These are phyloP conservation scores for Sciurus carolinensis DNA, from an alignment of 2,797 vertebrate species.

Conservation along the genomic window DNA sequence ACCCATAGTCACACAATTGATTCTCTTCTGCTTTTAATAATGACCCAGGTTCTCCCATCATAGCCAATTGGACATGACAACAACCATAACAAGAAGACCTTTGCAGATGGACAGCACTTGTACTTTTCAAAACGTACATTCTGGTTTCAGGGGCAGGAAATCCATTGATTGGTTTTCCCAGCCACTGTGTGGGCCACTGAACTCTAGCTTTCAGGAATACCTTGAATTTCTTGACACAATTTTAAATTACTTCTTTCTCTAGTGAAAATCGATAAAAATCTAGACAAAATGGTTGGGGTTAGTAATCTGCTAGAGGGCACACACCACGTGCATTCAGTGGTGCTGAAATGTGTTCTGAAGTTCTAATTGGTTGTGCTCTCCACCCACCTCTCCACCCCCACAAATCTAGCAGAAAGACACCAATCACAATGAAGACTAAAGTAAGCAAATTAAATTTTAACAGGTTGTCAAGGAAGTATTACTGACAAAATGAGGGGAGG, in stretches of 20 bases:
- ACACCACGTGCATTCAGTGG: rapidly evolving
- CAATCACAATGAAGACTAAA: neutral
- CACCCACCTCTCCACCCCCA: neutral
- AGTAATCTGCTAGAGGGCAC: neutral
- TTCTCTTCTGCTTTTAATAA: constrained; percentile 66
- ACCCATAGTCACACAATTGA: neutral
- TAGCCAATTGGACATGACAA: constrained; percentile 37
- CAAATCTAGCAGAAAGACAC: neutral
- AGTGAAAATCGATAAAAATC: neutral
- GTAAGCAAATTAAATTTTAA: constrained; percentile 13
- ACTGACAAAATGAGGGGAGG: neutral
- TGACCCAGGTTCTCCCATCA: constrained; percentile 31
- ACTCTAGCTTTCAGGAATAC: neutral
- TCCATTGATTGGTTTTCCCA: neutral
- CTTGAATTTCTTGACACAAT: neutral
- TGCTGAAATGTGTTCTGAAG: neutral
- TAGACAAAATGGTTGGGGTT: neutral
- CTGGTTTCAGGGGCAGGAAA: constrained; percentile 32
- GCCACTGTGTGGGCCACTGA: constrained; percentile 8
- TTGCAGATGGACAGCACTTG: constrained; percentile 29
- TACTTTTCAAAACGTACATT: constrained; percentile 57
- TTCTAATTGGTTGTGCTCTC: neutral
- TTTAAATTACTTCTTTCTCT: neutral
- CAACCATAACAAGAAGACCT: constrained; percentile 27
- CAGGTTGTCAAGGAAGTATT: neutral